Evolutionary conservation across 2,113 vertebrate genomes (phyloP).

Genomic region (Epinephelus moara): DNA sequence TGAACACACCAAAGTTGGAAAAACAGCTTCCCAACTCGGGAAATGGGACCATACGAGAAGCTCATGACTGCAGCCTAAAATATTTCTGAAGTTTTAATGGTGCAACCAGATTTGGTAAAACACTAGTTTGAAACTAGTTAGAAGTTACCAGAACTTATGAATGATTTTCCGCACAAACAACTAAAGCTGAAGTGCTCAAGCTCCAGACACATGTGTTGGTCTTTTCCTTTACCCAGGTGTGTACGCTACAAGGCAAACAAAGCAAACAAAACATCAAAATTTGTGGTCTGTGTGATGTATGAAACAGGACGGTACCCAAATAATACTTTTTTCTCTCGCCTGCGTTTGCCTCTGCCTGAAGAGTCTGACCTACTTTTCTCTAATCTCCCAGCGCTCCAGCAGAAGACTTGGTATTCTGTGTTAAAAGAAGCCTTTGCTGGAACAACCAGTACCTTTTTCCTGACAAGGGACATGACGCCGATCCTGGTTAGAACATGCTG

Average conservation of each 20-base stretch:
- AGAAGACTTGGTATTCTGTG: neutral
- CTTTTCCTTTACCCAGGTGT: neutral
- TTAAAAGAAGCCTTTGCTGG: slow-evolving; percentile 16
- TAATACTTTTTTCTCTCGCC: neutral
- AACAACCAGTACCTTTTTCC: slow-evolving; percentile 92
- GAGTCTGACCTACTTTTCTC: slow-evolving; percentile 54
- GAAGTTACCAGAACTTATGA: neutral
- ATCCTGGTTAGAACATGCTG: slow-evolving; percentile 98
- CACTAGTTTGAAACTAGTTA: neutral
- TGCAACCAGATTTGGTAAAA: neutral
- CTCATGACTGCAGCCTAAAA: too few relatives aligned
- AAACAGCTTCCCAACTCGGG: too few relatives aligned
- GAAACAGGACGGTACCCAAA: neutral
- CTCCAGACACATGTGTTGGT: neutral
- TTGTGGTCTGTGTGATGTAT: neutral
- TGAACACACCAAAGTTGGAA: too few relatives aligned
- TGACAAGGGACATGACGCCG: slow-evolving; percentile 98
- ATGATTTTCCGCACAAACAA: neutral
- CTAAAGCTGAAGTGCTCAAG: neutral
- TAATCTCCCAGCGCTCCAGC: slow-evolving; percentile 29
- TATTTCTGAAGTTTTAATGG: neutral
- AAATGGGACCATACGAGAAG: too few relatives aligned
- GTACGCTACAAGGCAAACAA: neutral
- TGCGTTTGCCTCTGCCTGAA: slow-evolving; percentile 1
- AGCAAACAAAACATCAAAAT: slow-evolving; percentile 2